These are phyloP conservation scores for Silurus meridionalis DNA, from an alignment of 2,113 vertebrate genomes.

Conservation along the genomic window DNA sequence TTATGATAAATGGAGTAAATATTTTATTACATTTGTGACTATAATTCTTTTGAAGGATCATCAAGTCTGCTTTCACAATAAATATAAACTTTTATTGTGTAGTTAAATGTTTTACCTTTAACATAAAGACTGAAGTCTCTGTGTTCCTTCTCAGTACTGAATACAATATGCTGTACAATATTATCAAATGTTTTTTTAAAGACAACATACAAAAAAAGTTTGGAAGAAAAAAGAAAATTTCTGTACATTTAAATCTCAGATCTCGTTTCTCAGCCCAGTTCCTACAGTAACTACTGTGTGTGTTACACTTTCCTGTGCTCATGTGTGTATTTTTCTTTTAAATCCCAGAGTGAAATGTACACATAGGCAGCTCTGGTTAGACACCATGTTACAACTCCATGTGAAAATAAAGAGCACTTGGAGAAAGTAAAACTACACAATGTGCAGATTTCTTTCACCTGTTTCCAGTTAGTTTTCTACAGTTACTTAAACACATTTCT, in stretches of 20 bases:
- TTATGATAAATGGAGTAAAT: not conserved
- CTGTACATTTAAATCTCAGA: not conserved
- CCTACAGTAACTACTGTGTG: not conserved
- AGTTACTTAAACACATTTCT: not conserved
- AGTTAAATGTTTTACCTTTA: not conserved
- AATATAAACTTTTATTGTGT: not conserved
- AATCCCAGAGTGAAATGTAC: not conserved
- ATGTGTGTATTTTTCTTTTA: not conserved
- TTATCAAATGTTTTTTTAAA: no score
- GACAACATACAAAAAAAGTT: no score
- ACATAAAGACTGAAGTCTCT: no score
- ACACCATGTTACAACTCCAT: no score
- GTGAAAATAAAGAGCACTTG: not conserved
- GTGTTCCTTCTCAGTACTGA: no score
- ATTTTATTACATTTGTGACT: not conserved
- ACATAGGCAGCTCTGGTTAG: not conserved
- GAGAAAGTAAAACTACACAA: not conserved
- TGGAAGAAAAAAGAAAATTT: no score
- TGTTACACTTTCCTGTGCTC: not conserved
- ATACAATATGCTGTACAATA: no score
- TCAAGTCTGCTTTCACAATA: not conserved
- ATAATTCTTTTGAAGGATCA: not conserved
- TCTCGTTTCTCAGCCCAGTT: constrained; percentile 1
- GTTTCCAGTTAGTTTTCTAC: not conserved
- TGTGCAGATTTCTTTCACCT: not conserved